These are phyloP conservation scores for Mellilla xanthometata DNA, from an alignment of 2,888 invertebrate genomes.

Conservation along the genomic window DNA sequence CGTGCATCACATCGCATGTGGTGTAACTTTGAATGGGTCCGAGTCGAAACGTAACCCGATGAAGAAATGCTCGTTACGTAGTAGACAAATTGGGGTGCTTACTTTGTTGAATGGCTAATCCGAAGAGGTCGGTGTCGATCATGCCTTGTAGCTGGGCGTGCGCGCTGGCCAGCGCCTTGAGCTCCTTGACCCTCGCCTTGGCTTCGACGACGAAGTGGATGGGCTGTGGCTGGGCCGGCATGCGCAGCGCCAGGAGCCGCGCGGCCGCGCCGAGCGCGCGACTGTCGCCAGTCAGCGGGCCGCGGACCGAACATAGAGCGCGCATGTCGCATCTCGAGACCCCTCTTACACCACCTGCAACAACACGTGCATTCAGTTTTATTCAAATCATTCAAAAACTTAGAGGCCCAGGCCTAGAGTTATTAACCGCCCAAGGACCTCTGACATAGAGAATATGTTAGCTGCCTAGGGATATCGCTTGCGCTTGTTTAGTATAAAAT, in stretches of 20 bases:
- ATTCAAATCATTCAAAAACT: too few relatives aligned
- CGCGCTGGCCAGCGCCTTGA: slow-evolving; percentile 90
- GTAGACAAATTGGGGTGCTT: slow-evolving; percentile 44
- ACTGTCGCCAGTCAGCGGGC: slow-evolving; percentile 90
- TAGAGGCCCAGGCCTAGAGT: too few relatives aligned
- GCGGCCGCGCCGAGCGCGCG: slow-evolving; percentile 85
- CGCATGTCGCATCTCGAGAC: slow-evolving; percentile 86
- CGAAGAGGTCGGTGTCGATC: slow-evolving; percentile 93
- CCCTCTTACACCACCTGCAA: slow-evolving; percentile 75
- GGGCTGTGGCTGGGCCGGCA: slow-evolving; percentile 80
- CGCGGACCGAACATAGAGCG: slow-evolving; percentile 92
- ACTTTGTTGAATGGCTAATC: slow-evolving; percentile 93
- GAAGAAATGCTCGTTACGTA: slow-evolving; percentile 6
- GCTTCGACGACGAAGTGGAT: slow-evolving; percentile 85
- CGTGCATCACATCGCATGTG: too few relatives aligned
- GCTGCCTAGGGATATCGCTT: too few relatives aligned
- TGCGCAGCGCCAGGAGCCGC: slow-evolving; percentile 85
- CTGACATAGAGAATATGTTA: too few relatives aligned
- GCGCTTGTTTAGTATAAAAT: too few relatives aligned
- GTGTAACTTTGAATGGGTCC: slow-evolving; percentile 20
- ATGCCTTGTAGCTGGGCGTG: slow-evolving; percentile 92
- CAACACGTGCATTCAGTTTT: slow-evolving; percentile 27
- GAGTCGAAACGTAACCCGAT: slow-evolving; percentile 2
- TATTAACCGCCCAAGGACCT: too few relatives aligned
- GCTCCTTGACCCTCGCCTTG: slow-evolving; percentile 92